Evolutionary conservation across 2,888 invertebrate genomes (phyloP).

Genomic region (Dusona sp.): DNA sequence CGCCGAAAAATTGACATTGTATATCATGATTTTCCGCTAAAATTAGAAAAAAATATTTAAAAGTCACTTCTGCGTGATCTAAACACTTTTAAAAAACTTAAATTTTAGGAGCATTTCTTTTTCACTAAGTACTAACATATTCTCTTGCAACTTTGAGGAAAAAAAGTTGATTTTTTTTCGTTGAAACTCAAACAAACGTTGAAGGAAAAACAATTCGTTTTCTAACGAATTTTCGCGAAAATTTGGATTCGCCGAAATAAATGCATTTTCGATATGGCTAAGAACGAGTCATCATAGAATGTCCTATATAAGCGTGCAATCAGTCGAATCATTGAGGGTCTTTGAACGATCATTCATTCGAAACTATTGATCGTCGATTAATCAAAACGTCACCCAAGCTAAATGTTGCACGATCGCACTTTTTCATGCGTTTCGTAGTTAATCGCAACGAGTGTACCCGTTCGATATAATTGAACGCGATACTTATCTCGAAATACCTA

Average conservation of each 20-base stretch:
- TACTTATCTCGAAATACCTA: conserved; percentile 9
- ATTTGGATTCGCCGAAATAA: too few relatives aligned
- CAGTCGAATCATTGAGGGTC: neutral
- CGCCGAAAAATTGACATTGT: too few relatives aligned
- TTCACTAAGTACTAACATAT: too few relatives aligned
- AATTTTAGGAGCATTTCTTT: too few relatives aligned
- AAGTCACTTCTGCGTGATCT: too few relatives aligned
- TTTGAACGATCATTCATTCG: conserved; percentile 56
- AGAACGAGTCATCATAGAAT: neutral
- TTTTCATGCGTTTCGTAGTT: conserved; percentile 5
- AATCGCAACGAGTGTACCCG: neutral
- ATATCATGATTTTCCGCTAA: too few relatives aligned
- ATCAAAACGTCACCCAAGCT: conserved; percentile 37
- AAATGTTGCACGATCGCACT: conserved; percentile 32
- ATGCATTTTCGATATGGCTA: neutral
- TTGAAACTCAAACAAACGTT: too few relatives aligned
- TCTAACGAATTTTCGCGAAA: neutral
- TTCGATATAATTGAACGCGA: conserved; percentile 33
- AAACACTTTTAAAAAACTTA: too few relatives aligned
- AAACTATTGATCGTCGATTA: conserved; percentile 45
- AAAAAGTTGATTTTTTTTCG: too few relatives aligned
- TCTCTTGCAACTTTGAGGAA: too few relatives aligned
- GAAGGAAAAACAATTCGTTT: too few relatives aligned
- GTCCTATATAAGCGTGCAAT: neutral
- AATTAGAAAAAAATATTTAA: too few relatives aligned